These are phyloP conservation scores for Drosophila pseudotalamancana DNA, from an alignment of 2,888 invertebrate species.

Conservation along the genomic window DNA sequence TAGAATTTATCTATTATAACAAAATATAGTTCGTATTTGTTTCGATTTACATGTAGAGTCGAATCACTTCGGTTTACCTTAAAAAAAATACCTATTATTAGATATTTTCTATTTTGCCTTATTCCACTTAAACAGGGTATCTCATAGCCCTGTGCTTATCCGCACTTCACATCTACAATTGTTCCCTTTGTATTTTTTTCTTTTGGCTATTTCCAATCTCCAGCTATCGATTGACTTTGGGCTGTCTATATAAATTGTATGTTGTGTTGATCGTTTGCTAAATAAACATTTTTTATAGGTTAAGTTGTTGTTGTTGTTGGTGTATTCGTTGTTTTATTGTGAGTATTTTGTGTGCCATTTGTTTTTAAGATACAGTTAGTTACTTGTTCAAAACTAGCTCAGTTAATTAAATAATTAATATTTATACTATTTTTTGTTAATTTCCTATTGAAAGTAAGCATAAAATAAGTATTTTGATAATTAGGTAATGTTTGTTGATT, in stretches of 20 bases:
- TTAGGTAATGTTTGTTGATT: neutral
- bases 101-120: no score
- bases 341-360: slow-evolving; percentile 31
- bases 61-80: no score
- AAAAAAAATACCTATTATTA: no score
- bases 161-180: neutral
- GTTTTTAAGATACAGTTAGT: slow-evolving; percentile 19
- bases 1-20: no score
- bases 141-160: neutral
- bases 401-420: no score
- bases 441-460: no score
- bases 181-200: slow-evolving; percentile 6
- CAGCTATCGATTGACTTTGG: slow-evolving; percentile 72
- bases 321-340: slow-evolving; percentile 22
- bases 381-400: slow-evolving; percentile 1
- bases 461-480: neutral
- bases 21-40: no score
- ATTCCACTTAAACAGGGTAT: no score
- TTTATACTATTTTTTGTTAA: no score
- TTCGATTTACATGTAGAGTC: no score
- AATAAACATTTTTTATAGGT: slow-evolving; percentile 68
- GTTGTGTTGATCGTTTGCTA: slow-evolving; percentile 78
- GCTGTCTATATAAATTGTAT: slow-evolving; percentile 75
- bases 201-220: slow-evolving; percentile 59
- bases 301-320: slow-evolving; percentile 9